Evolutionary conservation across 2,888 invertebrate genomes (phyloP).

Genomic region (Trachelus troglodyta): DNA sequence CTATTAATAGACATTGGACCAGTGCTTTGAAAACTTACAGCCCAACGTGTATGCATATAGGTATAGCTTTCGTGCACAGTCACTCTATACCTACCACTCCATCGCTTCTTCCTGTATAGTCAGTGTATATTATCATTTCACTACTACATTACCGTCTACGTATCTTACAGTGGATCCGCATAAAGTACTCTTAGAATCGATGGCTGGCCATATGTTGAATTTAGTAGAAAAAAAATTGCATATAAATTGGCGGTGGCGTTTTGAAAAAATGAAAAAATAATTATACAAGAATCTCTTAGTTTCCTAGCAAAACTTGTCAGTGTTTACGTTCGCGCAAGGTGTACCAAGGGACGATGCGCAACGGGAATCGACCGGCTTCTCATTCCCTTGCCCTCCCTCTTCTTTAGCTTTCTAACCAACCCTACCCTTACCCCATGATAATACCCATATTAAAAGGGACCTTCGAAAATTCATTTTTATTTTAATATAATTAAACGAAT

Average conservation of each 20-base stretch:
- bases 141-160: not conserved
- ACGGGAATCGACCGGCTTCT: conserved; percentile 33
- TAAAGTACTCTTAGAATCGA: not conserved
- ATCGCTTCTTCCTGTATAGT: not conserved
- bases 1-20: not conserved
- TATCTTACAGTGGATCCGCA: not conserved
- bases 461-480: not conserved
- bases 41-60: not conserved
- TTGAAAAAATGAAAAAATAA: not conserved
- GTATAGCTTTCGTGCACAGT: not conserved
- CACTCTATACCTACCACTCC: not conserved
- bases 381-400: conserved; percentile 18
- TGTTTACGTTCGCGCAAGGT: conserved; percentile 45
- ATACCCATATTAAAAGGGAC: not conserved
- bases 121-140: not conserved
- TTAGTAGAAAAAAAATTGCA: not conserved
- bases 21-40: not conserved
- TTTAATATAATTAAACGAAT: not conserved
- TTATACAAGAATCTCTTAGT: not conserved
- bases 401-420: not conserved
- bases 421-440: not conserved
- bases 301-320: conserved; percentile 7
- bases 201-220: not conserved
- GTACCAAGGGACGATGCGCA: conserved; percentile 28
- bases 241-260: not conserved